Evolutionary conservation across 2,113 vertebrate genomes (phyloP), one percentile per base, ranked within the genome.

Genomic region (Syrmaticus mikado): DNA sequence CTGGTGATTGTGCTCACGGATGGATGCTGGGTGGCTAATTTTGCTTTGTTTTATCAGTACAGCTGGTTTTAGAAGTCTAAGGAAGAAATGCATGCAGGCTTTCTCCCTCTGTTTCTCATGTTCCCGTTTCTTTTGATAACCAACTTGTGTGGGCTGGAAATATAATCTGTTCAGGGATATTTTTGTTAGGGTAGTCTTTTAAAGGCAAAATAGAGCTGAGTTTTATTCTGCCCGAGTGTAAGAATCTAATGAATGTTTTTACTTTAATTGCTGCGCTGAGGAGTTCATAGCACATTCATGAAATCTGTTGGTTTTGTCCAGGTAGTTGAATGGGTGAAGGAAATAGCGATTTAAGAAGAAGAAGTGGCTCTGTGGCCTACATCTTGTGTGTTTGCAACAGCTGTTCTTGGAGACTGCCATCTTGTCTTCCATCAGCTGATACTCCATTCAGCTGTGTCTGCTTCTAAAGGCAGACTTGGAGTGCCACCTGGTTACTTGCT

Each of bases 111-210:
- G 53, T 91, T 95, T 52, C 76, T 94, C 2, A 11, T 40, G 22
- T 85, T 43, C 73, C 76, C 81, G 8, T 86, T 96, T 92, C 80
- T 90, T 94, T 78, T 82, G 88, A 94, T 94, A 94, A 89, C 80
- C 73, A 65, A 22, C 58, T 28, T 92, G 90, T 90, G 96, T 95
- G 96, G 95, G 83, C 93, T 96, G 52, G 93, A 95, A 96, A 90
- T 90, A 27, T 50, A 92, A 95, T 77, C 93, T 94, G 32, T 92
- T 81, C 5, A 8, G 61, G 65, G 57, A 88, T 95, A 28, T 92
- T 96, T 53, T 92, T 86, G 32, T 88, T 88, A 90, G 90, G 52
- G 70, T 72, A 82, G 73, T 22, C 57, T 89, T 86, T 86, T 86
- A 92, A 93, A 88, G 50, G 74, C 75, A 89, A 45, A 68, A 73